phyloP scores from a whole-genome alignment of 2,113 vertebrate genomes.

The Datnioides undecimradiatus region DNA sequence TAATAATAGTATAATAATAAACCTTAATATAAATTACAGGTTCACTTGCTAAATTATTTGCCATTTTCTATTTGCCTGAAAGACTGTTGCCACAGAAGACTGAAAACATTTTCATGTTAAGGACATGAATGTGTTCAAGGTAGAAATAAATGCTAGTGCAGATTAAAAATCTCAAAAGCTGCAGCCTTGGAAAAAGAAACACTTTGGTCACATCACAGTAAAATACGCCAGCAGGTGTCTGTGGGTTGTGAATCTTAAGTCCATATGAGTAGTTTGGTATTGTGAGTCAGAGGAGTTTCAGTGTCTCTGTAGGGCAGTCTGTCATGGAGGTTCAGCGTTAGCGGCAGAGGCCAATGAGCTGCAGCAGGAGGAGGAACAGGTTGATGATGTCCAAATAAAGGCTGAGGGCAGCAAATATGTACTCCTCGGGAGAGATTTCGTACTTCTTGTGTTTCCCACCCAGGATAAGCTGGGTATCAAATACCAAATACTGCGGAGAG shows the following conservation, averaged over 20 bases:
- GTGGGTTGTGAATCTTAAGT: background rate
- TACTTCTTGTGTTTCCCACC: slow-evolving; percentile 83
- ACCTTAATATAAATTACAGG: background rate
- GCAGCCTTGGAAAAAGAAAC: background rate
- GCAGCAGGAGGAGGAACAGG: slow-evolving; percentile 86
- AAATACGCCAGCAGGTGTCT: no score
- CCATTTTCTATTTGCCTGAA: background rate
- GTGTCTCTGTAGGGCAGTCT: background rate
- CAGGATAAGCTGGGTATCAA: slow-evolving; percentile 87
- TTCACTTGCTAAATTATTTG: background rate
- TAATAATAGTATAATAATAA: background rate
- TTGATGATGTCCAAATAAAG: slow-evolving; percentile 87
- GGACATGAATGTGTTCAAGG: background rate
- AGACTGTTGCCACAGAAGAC: background rate
- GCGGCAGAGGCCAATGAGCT: slow-evolving; percentile 75
- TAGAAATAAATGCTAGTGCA: background rate
- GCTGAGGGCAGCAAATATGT: slow-evolving; percentile 87
- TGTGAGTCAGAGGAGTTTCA: background rate
- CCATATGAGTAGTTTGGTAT: no score
- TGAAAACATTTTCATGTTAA: no score
- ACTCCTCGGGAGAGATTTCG: slow-evolving; percentile 85
- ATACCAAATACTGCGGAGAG: slow-evolving; percentile 83
- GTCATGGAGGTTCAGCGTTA: slow-evolving; percentile 22
- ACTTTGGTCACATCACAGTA: background rate
- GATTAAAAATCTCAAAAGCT: background rate